phyloP scores from a whole-genome alignment of 1,140 invertebrate genomes.

The Psilanteris sp. region DNA sequence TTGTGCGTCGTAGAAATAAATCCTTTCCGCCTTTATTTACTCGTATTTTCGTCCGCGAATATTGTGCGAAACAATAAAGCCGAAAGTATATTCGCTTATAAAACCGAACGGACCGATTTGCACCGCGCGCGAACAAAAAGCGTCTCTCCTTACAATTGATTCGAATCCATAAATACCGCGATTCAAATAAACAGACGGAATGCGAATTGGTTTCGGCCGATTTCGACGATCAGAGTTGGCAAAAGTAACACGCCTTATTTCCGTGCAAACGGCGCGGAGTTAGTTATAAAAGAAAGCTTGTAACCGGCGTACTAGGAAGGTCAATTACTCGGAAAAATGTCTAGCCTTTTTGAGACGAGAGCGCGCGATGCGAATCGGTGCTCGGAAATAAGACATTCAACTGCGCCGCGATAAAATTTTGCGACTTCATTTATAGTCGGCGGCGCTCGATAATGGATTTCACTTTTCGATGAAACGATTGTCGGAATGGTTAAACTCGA shows the following conservation, averaged over 20 bases:
- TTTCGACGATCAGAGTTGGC: conserved; percentile 15
- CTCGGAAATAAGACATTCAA: background rate
- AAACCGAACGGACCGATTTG: background rate
- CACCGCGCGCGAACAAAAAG: background rate
- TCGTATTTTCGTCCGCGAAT: too few relatives aligned
- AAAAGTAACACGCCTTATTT: conserved; percentile 37
- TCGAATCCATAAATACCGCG: conserved; percentile 35
- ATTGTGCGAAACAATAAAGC: conserved; percentile 6
- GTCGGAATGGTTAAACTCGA: too few relatives aligned
- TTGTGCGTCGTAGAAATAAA: too few relatives aligned
- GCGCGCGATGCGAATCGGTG: conserved; percentile 9
- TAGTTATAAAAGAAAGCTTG: conserved; percentile 36
- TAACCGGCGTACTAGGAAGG: conserved; percentile 12
- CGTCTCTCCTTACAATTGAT: conserved; percentile 22
- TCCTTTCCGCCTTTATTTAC: too few relatives aligned
- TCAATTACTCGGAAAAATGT: conserved; percentile 37
- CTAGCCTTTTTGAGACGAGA: conserved; percentile 19
- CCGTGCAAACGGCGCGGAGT: conserved; percentile 32
- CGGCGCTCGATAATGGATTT: too few relatives aligned
- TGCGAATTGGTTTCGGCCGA: conserved; percentile 20
- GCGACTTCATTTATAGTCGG: too few relatives aligned
- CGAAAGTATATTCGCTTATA: too few relatives aligned
- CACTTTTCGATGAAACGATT: too few relatives aligned
- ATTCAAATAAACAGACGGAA: conserved; percentile 41
- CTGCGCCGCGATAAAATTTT: background rate